A percentile compares a stretch with the other conserved stretches of the same genome.
Evolutionary conservation across 2,888 invertebrate species (phyloP).

Genomic region (Pyrocoelia pectoralis): DNA sequence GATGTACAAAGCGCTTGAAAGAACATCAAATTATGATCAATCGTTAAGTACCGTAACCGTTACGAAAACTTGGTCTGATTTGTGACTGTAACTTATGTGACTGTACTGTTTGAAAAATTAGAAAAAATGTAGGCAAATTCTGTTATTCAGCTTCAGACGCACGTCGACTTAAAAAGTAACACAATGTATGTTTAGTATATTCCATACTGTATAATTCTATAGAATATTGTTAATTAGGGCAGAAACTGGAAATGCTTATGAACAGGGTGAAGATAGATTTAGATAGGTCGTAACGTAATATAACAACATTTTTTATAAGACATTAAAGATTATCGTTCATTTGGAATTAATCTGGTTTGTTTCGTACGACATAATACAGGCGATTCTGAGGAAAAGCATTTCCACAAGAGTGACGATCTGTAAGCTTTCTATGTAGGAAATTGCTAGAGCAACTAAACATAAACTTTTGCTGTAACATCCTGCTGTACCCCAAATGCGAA

Average conservation of each 20-base stretch:
- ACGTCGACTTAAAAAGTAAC: no score
- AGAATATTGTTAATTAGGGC: no score
- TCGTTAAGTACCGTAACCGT: no score
- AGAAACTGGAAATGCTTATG: no score
- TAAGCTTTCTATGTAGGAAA: conserved; percentile 17
- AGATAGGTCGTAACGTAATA: neutral
- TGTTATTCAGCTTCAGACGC: no score
- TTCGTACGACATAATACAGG: conserved; percentile 17
- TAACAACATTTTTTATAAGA: conserved; percentile 11
- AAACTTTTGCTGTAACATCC: conserved; percentile 20
- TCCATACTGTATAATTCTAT: neutral
- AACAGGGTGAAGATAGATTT: neutral
- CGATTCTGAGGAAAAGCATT: conserved; percentile 13
- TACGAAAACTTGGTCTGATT: no score
- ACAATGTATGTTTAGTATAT: no score
- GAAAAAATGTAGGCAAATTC: no score
- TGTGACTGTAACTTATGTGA: no score
- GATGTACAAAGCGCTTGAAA: no score
- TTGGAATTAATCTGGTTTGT: conserved; percentile 20
- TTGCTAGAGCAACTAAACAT: conserved; percentile 17
- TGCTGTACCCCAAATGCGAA: conserved; percentile 10
- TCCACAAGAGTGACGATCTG: conserved; percentile 16
- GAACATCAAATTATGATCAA: no score
- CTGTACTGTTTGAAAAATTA: no score
- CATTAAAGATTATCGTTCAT: conserved; percentile 18